phyloP scores from a whole-genome alignment of 2,797 vertebrate species.

The Pelobates cultripes region DNA sequence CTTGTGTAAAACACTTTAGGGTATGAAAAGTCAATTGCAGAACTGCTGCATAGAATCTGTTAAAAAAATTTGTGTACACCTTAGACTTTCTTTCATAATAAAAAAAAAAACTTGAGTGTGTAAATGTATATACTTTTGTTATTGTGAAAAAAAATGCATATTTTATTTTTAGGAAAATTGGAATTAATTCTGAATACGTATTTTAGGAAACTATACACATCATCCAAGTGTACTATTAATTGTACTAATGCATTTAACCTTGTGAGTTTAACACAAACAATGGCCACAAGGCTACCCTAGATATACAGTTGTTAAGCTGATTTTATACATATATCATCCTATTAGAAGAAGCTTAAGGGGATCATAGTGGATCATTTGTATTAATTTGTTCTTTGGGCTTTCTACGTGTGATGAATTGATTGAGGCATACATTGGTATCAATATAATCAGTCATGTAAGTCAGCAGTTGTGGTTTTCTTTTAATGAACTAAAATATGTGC shows the following conservation, averaged over 20 bases:
- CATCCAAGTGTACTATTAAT: background rate
- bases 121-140: too few relatives aligned
- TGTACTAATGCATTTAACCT: conserved; percentile 26
- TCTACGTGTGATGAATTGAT: conserved; percentile 50
- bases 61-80: too few relatives aligned
- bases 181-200: too few relatives aligned
- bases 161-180: too few relatives aligned
- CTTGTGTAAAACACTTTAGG: too few relatives aligned
- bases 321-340: conserved; percentile 42
- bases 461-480: conserved; percentile 43
- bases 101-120: too few relatives aligned
- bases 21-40: too few relatives aligned
- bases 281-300: conserved; percentile 9
- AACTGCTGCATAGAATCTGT: too few relatives aligned
- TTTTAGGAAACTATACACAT: too few relatives aligned
- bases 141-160: too few relatives aligned
- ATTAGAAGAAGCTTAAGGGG: conserved; percentile 50
- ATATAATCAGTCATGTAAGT: conserved; percentile 52
- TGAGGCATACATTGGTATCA: conserved; percentile 47
- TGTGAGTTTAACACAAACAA: background rate
- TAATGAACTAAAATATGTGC: conserved; percentile 54
- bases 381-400: conserved; percentile 52
- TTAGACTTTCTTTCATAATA: too few relatives aligned
- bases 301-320: conserved; percentile 46
- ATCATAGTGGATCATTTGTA: conserved; percentile 45